A percentile compares a stretch with the other conserved stretches of the same genome.
Evolutionary conservation across 2,888 invertebrate species (phyloP).

Genomic region (Pterostichus niger): DNA sequence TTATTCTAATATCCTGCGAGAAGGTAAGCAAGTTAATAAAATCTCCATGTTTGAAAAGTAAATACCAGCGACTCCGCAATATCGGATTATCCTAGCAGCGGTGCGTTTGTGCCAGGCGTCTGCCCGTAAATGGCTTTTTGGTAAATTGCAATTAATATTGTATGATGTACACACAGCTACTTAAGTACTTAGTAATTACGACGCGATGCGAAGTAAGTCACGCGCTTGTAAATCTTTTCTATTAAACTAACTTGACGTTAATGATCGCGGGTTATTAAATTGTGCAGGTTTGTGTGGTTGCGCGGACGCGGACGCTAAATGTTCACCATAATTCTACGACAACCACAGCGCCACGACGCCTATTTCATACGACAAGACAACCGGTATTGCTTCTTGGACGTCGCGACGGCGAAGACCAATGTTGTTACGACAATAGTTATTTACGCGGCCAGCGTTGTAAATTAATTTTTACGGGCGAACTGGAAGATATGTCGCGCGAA

Average conservation of each 20-base stretch:
- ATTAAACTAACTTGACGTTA: conserved; percentile 65
- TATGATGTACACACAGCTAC: conserved; percentile 65
- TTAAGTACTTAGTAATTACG: conserved; percentile 66
- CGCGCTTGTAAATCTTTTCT: conserved; percentile 64
- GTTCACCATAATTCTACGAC: too few relatives aligned
- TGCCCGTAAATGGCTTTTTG: conserved; percentile 59
- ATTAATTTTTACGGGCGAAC: too few relatives aligned
- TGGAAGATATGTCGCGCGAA: too few relatives aligned
- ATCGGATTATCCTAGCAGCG: conserved; percentile 20
- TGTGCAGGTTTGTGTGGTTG: conserved; percentile 61
- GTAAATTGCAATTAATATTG: conserved; percentile 64
- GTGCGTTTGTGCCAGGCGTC: not conserved
- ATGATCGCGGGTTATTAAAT: conserved; percentile 65
- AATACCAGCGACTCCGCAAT: conserved; percentile 7
- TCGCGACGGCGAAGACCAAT: too few relatives aligned
- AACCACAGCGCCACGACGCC: too few relatives aligned
- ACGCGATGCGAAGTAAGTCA: conserved; percentile 57
- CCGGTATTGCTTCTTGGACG: too few relatives aligned
- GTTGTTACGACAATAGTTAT: too few relatives aligned
- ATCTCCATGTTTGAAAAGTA: conserved; percentile 31
- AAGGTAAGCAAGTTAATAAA: conserved; percentile 27
- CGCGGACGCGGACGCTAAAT: not conserved
- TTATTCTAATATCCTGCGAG: not conserved
- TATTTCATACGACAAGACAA: too few relatives aligned
- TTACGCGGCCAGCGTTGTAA: too few relatives aligned